Base-by-base conservation (phyloP, 2,113 vertebrate genomes). In the Callocephalon fimbriatum region DNA sequence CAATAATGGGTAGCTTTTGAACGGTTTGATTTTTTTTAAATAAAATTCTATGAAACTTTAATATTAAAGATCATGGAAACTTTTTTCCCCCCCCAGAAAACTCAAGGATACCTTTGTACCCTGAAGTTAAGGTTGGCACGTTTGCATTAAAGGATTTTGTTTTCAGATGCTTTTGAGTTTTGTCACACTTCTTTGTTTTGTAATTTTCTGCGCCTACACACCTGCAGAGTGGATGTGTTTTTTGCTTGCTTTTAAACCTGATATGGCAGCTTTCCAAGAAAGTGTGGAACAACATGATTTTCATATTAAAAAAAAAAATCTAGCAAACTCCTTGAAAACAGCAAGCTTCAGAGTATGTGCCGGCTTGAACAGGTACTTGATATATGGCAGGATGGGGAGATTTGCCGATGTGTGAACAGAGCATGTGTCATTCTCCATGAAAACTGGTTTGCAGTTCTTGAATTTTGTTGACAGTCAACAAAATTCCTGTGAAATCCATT, bases 231-330 rank as follows among this genome's bases (percentile, higher is more conserved):
- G n/a, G 40, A 25, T 48, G 40, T 48, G 18, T 2, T 7, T 70
- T 63, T 84, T 76, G 15, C 53, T 66, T 56, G 23, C 44, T 78
- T 76, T 85, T 85, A 44, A 58, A 73, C 78, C 31, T 9, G 40
- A 16, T 62, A 6, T 5, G 17, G 7, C 70, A 40, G 0, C 82
- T 82, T 85, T 66, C 47, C 66, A 67, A 68, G n/a, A 29, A 48
- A 62, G 27, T 2, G 0, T 21, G 7, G 44, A 73, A 21, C 32
- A 44, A 32, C 5, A 2, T 25, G 15, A 15, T 31, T 80, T 72
- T 29, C 5, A 0, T 56, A 5, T 62, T 90, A 21, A 1, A 54
- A 53, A 32, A 59, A 21, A 7, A 19, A 29, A 7, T 0, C 7
- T 26, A 16, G 31, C 40, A 37, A 32, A 10, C 37, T 44, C 21